These are phyloP conservation scores for Tyto alba DNA, from an alignment of 2,113 vertebrate species.

Conservation along the genomic window DNA sequence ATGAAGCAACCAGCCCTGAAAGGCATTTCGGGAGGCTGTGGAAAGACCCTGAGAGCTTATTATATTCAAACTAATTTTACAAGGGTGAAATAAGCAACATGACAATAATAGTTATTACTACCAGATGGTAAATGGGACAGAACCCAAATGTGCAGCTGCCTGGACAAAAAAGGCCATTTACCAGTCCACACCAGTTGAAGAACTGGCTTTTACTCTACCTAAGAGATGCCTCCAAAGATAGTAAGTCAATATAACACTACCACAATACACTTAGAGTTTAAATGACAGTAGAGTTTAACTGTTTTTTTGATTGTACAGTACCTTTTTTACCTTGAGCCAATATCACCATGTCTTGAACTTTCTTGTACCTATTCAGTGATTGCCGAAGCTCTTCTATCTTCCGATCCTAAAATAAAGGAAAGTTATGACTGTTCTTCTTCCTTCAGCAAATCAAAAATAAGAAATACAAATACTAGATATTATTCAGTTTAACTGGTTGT, in stretches of 20 bases:
- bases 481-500: background rate
- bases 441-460: background rate
- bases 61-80: background rate
- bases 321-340: constrained; percentile 88
- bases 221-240: background rate
- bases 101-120: background rate
- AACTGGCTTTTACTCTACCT: background rate
- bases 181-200: background rate
- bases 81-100: background rate
- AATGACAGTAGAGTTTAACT: background rate
- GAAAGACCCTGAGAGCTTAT: background rate
- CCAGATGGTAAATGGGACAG: background rate
- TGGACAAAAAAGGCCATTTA: background rate
- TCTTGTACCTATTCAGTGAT: constrained; percentile 89
- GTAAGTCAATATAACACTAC: background rate
- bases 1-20: background rate
- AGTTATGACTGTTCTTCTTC: background rate
- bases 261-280: background rate
- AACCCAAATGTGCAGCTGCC: background rate
- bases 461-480: background rate
- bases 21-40: background rate
- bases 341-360: constrained; percentile 91
- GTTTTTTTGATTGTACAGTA: constrained; percentile 11
- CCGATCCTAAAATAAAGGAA: constrained; percentile 77
- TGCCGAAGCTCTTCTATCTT: constrained; percentile 96